Percentiles rank a stretch among this genome's conserved stretches.
Evolutionary conservation across 2,888 invertebrate genomes (phyloP).

Genomic region (Taphrorychus bicolor): DNA sequence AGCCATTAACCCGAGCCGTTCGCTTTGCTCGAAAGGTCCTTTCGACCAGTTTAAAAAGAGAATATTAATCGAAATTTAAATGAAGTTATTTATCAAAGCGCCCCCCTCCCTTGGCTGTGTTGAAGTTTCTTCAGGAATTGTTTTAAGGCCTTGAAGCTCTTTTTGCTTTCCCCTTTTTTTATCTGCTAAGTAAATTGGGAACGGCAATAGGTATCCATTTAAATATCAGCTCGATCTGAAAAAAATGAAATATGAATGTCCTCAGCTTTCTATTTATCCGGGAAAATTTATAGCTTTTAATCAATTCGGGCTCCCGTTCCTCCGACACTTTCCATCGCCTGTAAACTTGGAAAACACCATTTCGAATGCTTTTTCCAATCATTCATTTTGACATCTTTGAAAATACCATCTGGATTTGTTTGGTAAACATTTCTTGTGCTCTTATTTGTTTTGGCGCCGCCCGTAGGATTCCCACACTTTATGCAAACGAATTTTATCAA

Average conservation of each 20-base stretch:
- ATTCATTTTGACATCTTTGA: background rate
- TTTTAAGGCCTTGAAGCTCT: no score
- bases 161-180: no score
- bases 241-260: constrained; percentile 4
- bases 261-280: constrained; percentile 12
- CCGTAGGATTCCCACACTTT: no score
- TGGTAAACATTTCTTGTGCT: background rate
- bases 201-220: background rate
- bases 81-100: constrained; percentile 38
- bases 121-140: background rate
- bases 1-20: constrained; percentile 32
- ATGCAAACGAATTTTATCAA: no score
- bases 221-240: background rate
- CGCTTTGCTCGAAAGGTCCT: constrained; percentile 23
- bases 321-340: constrained; percentile 21
- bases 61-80: constrained; percentile 40
- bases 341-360: constrained; percentile 12
- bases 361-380: background rate
- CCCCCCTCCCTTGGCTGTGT: background rate
- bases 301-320: constrained; percentile 12
- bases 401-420: background rate
- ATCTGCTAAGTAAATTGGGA: background rate
- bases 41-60: constrained; percentile 36
- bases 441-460: background rate
- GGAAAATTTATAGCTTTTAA: constrained; percentile 21